phyloP scores from a whole-genome alignment of 2,113 vertebrate genomes.

The Sorex fumeus region DNA sequence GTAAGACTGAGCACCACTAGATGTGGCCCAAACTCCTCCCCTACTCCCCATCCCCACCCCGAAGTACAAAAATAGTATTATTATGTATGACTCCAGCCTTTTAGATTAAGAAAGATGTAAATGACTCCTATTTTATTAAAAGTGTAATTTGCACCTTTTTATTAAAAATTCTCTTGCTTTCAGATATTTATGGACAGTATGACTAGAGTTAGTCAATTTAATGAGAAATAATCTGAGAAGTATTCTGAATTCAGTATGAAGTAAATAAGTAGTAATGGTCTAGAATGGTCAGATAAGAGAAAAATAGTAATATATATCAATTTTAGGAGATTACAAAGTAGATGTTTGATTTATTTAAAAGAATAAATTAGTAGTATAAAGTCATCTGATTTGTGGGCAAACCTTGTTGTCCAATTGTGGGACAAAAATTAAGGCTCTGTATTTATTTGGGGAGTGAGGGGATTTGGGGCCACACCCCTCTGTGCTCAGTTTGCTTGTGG shows the following conservation, averaged over 20 bases:
- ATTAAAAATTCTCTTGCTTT: background rate
- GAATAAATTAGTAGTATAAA: no score
- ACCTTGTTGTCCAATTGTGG: no score
- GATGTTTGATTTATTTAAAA: constrained; percentile 35
- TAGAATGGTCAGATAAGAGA: background rate
- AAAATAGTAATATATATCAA: background rate
- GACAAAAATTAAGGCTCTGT: no score
- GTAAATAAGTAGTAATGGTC: background rate
- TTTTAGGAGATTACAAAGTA: background rate
- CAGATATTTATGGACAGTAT: background rate
- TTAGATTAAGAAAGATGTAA: background rate
- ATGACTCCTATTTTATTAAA: constrained; percentile 16
- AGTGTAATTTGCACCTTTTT: background rate
- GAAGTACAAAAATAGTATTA: background rate
- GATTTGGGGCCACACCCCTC: no score
- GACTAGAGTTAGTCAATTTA: no score
- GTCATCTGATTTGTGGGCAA: no score
- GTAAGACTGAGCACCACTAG: no score
- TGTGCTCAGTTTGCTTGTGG: no score
- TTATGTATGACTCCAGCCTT: background rate
- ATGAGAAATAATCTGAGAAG: background rate
- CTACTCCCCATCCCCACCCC: no score
- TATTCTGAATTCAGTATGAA: background rate
- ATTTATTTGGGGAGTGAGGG: no score
- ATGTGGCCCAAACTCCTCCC: no score